Evolutionary conservation across 2,113 vertebrate species (phyloP).

Genomic region (Colaptes auratus): DNA sequence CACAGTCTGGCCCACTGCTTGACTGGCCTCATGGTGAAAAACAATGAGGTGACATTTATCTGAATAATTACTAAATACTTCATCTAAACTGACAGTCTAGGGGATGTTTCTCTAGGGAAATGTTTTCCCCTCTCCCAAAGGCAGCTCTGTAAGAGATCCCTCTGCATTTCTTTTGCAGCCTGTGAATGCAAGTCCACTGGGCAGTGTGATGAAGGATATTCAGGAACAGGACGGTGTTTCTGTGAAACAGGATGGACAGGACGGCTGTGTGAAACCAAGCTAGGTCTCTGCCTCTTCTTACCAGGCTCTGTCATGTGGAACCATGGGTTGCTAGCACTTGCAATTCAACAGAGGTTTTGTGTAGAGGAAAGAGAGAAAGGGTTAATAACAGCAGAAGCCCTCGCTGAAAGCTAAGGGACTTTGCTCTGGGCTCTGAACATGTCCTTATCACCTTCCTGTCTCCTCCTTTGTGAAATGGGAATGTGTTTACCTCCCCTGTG

Average conservation of each 20-base stretch:
- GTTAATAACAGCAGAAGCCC: neutral
- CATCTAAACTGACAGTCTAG: neutral
- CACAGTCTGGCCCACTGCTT: neutral
- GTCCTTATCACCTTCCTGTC: neutral
- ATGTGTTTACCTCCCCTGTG: neutral
- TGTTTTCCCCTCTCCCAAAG: neutral
- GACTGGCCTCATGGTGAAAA: neutral
- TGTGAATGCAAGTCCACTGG: constrained; percentile 87
- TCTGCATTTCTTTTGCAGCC: constrained; percentile 64
- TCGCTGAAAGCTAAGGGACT: neutral
- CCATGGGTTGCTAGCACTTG: fast-evolving
- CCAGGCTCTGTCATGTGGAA: fast-evolving
- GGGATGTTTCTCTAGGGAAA: neutral
- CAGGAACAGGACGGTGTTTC: constrained; percentile 85
- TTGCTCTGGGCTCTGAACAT: neutral
- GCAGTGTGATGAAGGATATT: constrained; percentile 82
- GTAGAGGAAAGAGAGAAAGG: neutral
- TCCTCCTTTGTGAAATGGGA: neutral
- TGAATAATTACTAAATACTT: neutral
- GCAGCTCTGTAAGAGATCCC: neutral
- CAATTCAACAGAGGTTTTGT: neutral
- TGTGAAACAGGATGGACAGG: constrained; percentile 91
- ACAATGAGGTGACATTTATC: neutral
- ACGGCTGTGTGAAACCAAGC: constrained; percentile 78
- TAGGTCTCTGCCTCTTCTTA: constrained; percentile 72